Evolutionary conservation across 2,888 invertebrate genomes (phyloP), one percentile per base, ranked within the genome.

Genomic region (Hymenopus coronatus): DNA sequence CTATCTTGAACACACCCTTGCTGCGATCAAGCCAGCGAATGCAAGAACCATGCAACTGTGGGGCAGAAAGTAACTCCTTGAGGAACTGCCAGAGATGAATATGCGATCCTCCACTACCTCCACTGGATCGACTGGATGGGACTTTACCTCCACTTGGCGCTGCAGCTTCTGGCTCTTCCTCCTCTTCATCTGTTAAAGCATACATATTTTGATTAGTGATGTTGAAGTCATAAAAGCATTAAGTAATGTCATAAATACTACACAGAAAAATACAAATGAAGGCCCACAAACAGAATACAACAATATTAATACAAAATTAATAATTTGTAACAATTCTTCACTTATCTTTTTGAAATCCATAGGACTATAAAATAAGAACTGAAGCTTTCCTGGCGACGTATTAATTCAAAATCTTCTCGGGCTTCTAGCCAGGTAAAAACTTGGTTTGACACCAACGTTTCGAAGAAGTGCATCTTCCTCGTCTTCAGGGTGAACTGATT

Each of bases 21-120:
- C 95, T 95, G 92, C 98, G 96, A 93, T 99, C 99, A 92, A 99
- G 94, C 99, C 99, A 99, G 92, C 99, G 96, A 92, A 99, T 99
- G 93, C 99, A 99, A 7, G 97, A 97, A 20, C 98, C 98, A 93
- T 98, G 98, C 70, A 96, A 94, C 91, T 98, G 97, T 0, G 98
- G 98, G 88, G 98, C 96, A 28, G 97, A 96, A 1, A 99, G 95
- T 27, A 99, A 95, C 93, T 99, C 99, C 93, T 99, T 99, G 88
- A 99, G 95, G 94, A 99, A 99, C 94, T 99, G 99, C 99, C 99
- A 99, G 85, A 99, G 95, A 93, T 99, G 99, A 91, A 99, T 99
- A 93, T 98, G 98, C 0, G 98, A 97, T 91, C 97, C 97, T 86
- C 96, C 96, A 28, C 91, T 89, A 28, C 91, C 91, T 27, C 91